Evolutionary conservation across 2,888 invertebrate species (phyloP).

Genomic region (Geotrupes spiniger): DNA sequence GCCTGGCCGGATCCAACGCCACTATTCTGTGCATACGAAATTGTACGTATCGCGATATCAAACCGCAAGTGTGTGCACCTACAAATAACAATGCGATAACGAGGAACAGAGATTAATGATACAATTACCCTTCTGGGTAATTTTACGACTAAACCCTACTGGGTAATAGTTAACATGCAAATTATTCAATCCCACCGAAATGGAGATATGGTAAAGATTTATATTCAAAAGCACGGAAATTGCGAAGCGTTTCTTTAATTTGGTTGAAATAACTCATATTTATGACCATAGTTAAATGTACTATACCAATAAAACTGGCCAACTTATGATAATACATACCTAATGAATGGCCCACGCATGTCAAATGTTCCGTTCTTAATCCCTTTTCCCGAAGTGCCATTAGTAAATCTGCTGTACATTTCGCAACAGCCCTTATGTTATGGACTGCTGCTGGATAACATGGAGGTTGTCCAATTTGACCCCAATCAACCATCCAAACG

Average conservation of each 20-base stretch:
- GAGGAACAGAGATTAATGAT: no score
- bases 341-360: constrained; percentile 73
- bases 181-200: no score
- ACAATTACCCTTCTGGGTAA: no score
- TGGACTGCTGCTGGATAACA: constrained; percentile 69
- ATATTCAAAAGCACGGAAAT: no score
- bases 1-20: constrained; percentile 72
- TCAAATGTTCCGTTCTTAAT: constrained; percentile 62
- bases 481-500: constrained; percentile 76
- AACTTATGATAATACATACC: no score
- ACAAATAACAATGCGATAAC: neutral
- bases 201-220: no score
- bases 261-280: no score
- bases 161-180: no score
- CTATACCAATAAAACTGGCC: no score
- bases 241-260: no score
- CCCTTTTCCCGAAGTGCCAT: constrained; percentile 64
- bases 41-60: constrained; percentile 68
- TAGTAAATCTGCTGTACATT: constrained; percentile 66
- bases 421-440: constrained; percentile 69
- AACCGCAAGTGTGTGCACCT: constrained; percentile 74
- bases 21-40: constrained; percentile 73
- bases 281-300: no score
- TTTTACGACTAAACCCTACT: no score
- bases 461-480: constrained; percentile 64